phyloP scores from a whole-genome alignment of 2,888 invertebrate species.

The Philonicus albiceps region DNA sequence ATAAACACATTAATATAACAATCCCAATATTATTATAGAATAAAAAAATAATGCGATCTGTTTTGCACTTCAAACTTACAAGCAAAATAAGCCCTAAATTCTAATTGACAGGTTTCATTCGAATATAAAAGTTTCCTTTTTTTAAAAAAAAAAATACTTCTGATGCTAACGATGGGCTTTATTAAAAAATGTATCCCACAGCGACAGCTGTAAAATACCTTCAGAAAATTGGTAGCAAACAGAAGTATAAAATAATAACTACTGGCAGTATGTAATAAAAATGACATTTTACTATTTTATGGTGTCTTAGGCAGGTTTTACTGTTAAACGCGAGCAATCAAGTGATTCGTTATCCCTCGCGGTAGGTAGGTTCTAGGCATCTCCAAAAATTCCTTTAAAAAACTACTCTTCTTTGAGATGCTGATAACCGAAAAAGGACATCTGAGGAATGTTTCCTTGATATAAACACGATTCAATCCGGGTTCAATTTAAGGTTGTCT shows the following conservation, averaged over 20 bases:
- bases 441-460: conserved; percentile 42
- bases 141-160: neutral
- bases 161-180: neutral
- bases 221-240: neutral
- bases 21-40: too few relatives aligned
- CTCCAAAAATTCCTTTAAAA: neutral
- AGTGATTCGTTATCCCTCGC: conserved; percentile 44
- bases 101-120: neutral
- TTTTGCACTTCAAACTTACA: too few relatives aligned
- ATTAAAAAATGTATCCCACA: neutral
- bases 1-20: too few relatives aligned
- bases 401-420: neutral
- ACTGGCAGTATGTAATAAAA: neutral
- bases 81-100: neutral
- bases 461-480: conserved; percentile 42
- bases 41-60: too few relatives aligned
- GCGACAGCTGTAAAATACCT: neutral
- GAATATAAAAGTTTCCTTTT: neutral
- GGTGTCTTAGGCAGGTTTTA: neutral
- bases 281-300: conserved; percentile 21
- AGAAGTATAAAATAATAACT: conserved; percentile 9
- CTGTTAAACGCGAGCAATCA: conserved; percentile 12
- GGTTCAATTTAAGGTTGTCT: conserved; percentile 31
- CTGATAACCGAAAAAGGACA: conserved; percentile 6
- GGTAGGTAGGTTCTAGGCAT: conserved; percentile 42